Conservation (phyloP, 2,888 invertebrate species). For the Pemphredon lugubris region DNA sequence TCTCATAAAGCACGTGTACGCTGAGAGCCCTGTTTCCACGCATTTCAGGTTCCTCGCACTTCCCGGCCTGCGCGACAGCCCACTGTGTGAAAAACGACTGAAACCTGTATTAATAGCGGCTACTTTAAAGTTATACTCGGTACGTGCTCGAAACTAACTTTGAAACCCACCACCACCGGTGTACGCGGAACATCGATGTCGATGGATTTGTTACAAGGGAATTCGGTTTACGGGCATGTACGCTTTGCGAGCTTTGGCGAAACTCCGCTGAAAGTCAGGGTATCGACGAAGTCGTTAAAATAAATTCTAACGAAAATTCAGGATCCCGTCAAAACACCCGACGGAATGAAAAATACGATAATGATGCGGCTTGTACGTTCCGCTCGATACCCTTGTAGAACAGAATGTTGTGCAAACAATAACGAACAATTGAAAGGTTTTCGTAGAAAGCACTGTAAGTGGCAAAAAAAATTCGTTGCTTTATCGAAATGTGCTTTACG, state of each 20-base stretch:
- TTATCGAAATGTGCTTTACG: too few species aligned
- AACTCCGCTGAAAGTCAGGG: constrained; percentile 39
- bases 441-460: too few species aligned
- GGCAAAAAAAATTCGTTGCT: too few species aligned
- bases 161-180: constrained; percentile 36
- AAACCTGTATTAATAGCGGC: constrained; percentile 68
- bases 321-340: constrained; percentile 1
- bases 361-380: background rate
- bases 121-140: constrained; percentile 68
- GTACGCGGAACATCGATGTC: constrained; percentile 56
- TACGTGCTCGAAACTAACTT: constrained; percentile 66
- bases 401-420: too few species aligned
- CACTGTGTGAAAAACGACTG: constrained; percentile 65
- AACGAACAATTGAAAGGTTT: too few species aligned
- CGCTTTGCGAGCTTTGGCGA: constrained; percentile 38
- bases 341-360: background rate
- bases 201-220: constrained; percentile 64
- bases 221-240: constrained; percentile 55
- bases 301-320: constrained; percentile 30
- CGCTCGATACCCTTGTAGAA: background rate
- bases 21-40: too few species aligned
- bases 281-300: constrained; percentile 35
- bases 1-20: too few species aligned
- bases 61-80: background rate
- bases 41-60: constrained; percentile 4